Evolutionary conservation across 64 coral and sea anemone genomes (phyloP).

Genomic region (Montipora efflorescens): DNA sequence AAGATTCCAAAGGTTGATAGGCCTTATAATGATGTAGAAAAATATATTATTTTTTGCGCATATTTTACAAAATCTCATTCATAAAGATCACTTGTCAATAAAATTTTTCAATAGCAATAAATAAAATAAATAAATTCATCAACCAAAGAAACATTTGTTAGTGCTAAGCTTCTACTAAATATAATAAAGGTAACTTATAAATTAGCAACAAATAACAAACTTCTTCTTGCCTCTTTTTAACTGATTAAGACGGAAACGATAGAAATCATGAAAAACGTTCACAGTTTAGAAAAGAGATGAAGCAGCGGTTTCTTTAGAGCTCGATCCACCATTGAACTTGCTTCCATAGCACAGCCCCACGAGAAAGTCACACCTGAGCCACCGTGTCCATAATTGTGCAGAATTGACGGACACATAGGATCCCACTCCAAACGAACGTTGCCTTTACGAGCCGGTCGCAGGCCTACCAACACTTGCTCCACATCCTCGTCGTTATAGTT

Average conservation of each 20-base stretch:
- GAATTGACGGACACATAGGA: conserved; percentile 44
- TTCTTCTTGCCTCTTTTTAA: too few species aligned
- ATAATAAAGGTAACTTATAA: too few species aligned
- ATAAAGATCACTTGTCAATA: too few species aligned
- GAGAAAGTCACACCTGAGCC: conserved; percentile 51
- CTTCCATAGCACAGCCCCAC: conserved; percentile 58
- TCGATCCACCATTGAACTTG: conserved; percentile 48
- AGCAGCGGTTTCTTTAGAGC: conserved; percentile 35
- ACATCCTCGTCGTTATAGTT: conserved; percentile 45
- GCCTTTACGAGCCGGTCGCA: conserved; percentile 47
- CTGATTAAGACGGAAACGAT: background rate
- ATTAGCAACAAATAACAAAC: too few species aligned
- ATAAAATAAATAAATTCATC: too few species aligned
- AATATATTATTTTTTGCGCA: too few species aligned
- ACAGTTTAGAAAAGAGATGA: conserved; percentile 20
- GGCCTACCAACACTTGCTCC: conserved; percentile 47
- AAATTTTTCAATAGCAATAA: too few species aligned
- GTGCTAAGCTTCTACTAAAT: too few species aligned
- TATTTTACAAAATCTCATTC: too few species aligned
- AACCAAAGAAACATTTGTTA: too few species aligned
- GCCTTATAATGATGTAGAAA: too few species aligned
- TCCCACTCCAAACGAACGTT: conserved; percentile 62
- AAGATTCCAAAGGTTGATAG: too few species aligned
- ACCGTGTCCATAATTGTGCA: conserved; percentile 66
- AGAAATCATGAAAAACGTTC: background rate